Evolutionary conservation across 2,797 vertebrate species (phyloP).

Genomic region (Pipistrellus pygmaeus): DNA sequence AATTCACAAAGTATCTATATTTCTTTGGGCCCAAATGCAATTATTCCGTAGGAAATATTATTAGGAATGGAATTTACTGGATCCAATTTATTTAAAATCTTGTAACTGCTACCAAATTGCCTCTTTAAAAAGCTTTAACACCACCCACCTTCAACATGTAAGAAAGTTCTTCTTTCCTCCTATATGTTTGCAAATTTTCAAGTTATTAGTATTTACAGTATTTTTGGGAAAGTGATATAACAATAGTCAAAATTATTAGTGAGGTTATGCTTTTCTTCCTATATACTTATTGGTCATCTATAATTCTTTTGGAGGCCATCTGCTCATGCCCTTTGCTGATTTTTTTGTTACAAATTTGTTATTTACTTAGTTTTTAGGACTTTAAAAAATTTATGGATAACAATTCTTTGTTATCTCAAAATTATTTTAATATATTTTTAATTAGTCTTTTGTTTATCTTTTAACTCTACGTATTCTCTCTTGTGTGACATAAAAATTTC

Average conservation of each 20-base stretch:
- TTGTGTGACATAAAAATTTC: neutral
- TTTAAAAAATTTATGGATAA: neutral
- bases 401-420: constrained; percentile 30
- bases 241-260: constrained; percentile 22
- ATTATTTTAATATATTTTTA: constrained; percentile 2
- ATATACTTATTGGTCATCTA: neutral
- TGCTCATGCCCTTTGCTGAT: neutral
- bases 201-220: constrained; percentile 18
- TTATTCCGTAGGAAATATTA: constrained; percentile 17
- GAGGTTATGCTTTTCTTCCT: neutral
- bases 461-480: neutral
- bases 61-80: constrained; percentile 6
- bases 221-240: constrained; percentile 1
- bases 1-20: neutral
- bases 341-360: constrained; percentile 13
- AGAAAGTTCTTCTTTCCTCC: neutral
- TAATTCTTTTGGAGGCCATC: constrained; percentile 34
- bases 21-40: neutral
- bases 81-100: constrained; percentile 38
- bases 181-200: neutral
- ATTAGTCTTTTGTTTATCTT: neutral
- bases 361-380: constrained; percentile 38
- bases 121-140: neutral
- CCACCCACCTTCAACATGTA: neutral
- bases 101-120: neutral